Evolutionary conservation across 2,113 vertebrate genomes (phyloP).

Genomic region (Cariama cristata): DNA sequence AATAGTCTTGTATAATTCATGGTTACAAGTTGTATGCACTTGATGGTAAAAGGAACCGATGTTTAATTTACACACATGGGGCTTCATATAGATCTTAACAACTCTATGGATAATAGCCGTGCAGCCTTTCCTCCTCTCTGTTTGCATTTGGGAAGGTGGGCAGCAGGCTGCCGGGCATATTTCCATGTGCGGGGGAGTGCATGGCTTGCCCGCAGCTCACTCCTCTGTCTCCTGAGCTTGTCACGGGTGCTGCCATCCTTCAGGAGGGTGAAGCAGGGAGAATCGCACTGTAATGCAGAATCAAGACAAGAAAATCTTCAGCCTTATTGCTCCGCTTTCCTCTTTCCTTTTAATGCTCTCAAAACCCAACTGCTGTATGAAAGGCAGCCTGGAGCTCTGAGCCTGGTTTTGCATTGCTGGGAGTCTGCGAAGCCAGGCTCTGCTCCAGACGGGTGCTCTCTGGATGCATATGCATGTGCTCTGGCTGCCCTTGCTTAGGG

Average conservation of each 20-base stretch:
- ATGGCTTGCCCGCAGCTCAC: not conserved
- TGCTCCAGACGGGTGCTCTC: not conserved
- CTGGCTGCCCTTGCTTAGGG: not conserved
- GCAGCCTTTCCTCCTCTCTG: not conserved
- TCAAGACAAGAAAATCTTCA: not conserved
- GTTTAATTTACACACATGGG: slow-evolving; percentile 62
- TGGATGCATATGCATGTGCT: not conserved
- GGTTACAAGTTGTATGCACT: slow-evolving; percentile 67
- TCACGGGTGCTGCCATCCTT: not conserved
- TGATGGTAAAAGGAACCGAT: slow-evolving; percentile 69
- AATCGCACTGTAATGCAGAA: not conserved
- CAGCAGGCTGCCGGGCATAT: not conserved
- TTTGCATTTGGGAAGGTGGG: not conserved
- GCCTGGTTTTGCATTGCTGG: not conserved
- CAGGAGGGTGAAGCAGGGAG: not conserved
- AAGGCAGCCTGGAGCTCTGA: not conserved
- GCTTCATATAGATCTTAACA: not conserved
- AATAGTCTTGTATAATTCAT: slow-evolving; percentile 81
- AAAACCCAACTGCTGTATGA: not conserved
- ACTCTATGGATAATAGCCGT: not conserved
- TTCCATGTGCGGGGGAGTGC: not conserved
- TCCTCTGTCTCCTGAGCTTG: not conserved
- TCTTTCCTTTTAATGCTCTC: not conserved
- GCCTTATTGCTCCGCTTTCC: not conserved
- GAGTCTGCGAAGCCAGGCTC: not conserved